phyloP scores from a whole-genome alignment of 2,888 invertebrate species.

The Escarpia spicata region DNA sequence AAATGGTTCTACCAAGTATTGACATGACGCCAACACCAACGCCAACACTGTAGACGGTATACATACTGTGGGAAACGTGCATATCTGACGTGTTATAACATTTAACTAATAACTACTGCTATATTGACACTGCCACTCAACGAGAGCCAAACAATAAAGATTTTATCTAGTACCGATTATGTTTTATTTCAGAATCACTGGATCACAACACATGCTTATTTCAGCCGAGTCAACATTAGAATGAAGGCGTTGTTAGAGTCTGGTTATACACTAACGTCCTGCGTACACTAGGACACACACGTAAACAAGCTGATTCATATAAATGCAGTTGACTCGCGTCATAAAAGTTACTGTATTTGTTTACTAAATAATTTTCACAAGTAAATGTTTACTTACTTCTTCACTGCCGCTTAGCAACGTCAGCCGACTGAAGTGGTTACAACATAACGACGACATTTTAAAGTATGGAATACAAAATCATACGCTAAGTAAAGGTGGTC shows the following conservation, averaged over 20 bases:
- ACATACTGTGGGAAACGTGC: not conserved
- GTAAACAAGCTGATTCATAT: not conserved
- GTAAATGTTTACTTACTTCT: not conserved
- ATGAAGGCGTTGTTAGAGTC: not conserved
- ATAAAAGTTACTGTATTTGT: not conserved
- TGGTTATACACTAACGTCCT: not conserved
- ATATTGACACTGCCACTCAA: not conserved
- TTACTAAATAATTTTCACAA: not conserved
- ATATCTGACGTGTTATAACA: not conserved
- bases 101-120: not conserved
- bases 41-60: not conserved
- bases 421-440: not conserved
- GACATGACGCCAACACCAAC: not conserved
- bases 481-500: not conserved
- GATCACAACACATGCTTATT: not conserved
- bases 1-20: not conserved
- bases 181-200: not conserved
- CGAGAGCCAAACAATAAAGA: not conserved
- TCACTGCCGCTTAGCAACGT: constrained; percentile 10
- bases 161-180: not conserved
- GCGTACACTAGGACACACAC: not conserved
- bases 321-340: not conserved
- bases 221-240: not conserved
- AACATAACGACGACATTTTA: not conserved
- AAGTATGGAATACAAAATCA: not conserved